Conservation (phyloP, 2,113 vertebrate genomes). For the Dinomys branickii region DNA sequence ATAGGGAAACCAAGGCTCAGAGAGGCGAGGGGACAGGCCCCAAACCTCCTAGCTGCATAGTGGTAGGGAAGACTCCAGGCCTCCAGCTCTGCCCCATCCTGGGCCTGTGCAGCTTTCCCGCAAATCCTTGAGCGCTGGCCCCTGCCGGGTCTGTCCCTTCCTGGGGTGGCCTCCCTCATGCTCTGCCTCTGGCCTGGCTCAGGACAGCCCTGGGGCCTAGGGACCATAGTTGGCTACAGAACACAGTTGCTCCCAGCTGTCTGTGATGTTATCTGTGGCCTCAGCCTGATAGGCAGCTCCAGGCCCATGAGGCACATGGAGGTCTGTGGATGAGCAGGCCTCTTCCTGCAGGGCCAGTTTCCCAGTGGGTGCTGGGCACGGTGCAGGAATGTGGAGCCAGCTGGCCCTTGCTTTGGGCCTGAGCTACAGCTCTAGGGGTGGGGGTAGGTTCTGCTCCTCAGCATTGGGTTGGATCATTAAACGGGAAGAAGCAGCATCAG, state of each 20-base stretch:
- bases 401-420: not conserved
- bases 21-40: not conserved
- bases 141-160: rapidly evolving
- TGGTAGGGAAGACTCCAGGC: not conserved
- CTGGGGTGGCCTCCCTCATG: not conserved
- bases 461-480: not conserved
- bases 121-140: not conserved
- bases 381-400: rapidly evolving
- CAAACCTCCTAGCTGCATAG: not conserved
- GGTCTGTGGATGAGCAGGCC: not conserved
- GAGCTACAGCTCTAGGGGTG: not conserved
- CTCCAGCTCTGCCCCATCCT: not conserved
- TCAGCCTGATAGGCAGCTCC: too few species aligned
- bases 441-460: not conserved
- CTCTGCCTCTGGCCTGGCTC: not conserved
- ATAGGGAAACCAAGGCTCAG: not conserved
- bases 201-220: not conserved
- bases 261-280: not conserved
- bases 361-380: rapidly evolving
- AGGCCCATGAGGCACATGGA: rapidly evolving
- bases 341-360: rapidly evolving
- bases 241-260: not conserved
- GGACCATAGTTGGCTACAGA: rapidly evolving
- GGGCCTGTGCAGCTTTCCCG: rapidly evolving
- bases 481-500: not conserved